Conservation (phyloP, 1,140 invertebrate genomes). For the Helicoverpa zea region DNA sequence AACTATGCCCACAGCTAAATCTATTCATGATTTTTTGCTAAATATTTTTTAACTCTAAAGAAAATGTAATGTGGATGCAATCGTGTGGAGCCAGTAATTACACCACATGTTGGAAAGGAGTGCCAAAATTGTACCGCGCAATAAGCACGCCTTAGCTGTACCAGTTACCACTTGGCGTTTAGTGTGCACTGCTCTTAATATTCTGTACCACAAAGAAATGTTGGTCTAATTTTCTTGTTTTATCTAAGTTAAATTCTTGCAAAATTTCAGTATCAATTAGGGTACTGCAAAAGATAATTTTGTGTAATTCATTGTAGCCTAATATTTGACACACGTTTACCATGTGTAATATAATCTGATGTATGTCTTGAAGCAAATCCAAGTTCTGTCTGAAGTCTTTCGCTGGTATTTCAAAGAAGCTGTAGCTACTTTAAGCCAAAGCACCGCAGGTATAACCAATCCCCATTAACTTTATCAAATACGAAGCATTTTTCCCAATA, state of each 20-base stretch:
- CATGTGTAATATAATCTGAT: too few species aligned
- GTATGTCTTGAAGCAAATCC: too few species aligned
- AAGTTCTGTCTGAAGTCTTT: too few species aligned
- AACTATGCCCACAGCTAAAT: too few species aligned
- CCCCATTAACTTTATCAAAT: neutral
- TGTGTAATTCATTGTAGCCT: too few species aligned
- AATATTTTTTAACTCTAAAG: conserved; percentile 9
- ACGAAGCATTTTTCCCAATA: neutral
- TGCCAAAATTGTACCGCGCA: conserved; percentile 26
- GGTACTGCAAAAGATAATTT: too few species aligned
- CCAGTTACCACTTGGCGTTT: conserved; percentile 2
- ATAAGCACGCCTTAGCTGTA: conserved; percentile 9
- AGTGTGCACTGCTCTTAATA: conserved; percentile 11
- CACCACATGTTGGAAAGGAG: conserved; percentile 27
- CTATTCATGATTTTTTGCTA: neutral
- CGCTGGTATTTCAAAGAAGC: too few species aligned
- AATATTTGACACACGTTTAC: neutral
- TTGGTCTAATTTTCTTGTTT: neutral
- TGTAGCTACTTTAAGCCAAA: too few species aligned
- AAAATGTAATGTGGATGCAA: conserved; percentile 11
- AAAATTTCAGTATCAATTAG: too few species aligned
- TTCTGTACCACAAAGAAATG: neutral
- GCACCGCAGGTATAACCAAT: neutral
- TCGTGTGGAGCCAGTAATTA: conserved; percentile 21
- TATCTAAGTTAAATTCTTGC: too few species aligned